Conservation (phyloP, 2,888 invertebrate genomes). For the Cyclophora punctaria region DNA sequence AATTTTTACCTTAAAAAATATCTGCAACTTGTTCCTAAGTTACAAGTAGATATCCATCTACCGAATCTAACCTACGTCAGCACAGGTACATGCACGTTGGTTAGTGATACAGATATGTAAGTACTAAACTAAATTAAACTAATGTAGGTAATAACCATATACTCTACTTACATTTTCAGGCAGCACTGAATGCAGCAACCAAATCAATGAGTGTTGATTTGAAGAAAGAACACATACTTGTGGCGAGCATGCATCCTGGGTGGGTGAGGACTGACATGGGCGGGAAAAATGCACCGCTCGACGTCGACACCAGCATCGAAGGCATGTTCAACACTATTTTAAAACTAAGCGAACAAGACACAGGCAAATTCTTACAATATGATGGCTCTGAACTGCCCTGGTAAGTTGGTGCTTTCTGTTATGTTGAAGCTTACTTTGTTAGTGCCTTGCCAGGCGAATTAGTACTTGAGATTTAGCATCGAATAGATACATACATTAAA, state of each 20-base stretch:
- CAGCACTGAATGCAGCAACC: constrained; percentile 90
- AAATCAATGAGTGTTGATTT: constrained; percentile 89
- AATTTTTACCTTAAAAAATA: too few relatives aligned
- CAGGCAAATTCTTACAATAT: constrained; percentile 85
- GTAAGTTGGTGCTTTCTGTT: constrained; percentile 52
- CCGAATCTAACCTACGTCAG: too few relatives aligned
- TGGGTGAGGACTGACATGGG: constrained; percentile 96
- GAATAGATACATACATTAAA: background rate
- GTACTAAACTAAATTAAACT: too few relatives aligned
- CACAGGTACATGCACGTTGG: too few relatives aligned
- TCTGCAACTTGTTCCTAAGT: too few relatives aligned
- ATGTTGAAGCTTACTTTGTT: background rate
- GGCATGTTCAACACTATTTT: constrained; percentile 80
- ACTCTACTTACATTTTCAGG: constrained; percentile 53
- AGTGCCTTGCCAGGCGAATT: background rate
- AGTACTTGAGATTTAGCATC: background rate
- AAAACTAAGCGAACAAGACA: constrained; percentile 77
- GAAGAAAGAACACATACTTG: constrained; percentile 82
- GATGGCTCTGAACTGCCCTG: constrained; percentile 84
- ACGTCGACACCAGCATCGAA: constrained; percentile 78
- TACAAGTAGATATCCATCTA: too few relatives aligned
- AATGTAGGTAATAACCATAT: too few relatives aligned
- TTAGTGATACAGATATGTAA: too few relatives aligned
- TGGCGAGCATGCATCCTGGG: constrained; percentile 87
- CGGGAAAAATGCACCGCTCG: constrained; percentile 84